phyloP scores from a whole-genome alignment of 2,113 vertebrate species.

The Cricetomys ansorgei region DNA sequence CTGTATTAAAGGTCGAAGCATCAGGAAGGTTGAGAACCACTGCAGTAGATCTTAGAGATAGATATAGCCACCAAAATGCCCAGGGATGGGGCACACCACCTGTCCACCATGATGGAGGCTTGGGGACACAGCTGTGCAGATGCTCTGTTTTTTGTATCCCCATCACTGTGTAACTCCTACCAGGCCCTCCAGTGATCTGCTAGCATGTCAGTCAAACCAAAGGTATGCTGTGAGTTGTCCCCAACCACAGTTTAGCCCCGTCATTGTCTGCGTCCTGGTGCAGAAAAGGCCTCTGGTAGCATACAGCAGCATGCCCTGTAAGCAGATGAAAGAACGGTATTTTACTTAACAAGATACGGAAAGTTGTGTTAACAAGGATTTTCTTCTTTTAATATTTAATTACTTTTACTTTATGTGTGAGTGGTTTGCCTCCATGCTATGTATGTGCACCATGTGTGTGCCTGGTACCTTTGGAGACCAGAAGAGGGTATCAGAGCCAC shows the following conservation, averaged over 20 bases:
- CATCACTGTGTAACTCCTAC: neutral
- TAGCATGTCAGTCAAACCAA: neutral
- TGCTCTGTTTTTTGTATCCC: neutral
- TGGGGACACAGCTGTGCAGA: neutral
- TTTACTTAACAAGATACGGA: neutral
- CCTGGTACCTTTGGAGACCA: neutral
- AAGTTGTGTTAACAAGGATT: neutral
- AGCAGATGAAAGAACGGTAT: neutral
- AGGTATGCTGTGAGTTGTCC: neutral
- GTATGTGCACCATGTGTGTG: neutral
- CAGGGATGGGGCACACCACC: neutral
- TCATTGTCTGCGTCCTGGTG: neutral
- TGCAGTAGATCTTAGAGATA: neutral
- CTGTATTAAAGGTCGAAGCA: too few species aligned
- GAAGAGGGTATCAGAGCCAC: neutral
- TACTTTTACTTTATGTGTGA: neutral
- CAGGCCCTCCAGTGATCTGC: neutral
- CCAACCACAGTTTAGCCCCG: neutral
- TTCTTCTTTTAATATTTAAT: neutral
- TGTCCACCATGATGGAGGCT: neutral
- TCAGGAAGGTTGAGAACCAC: too few species aligned
- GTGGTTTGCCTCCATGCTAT: neutral
- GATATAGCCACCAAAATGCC: neutral
- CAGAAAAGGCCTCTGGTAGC: neutral
- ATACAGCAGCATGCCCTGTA: rapidly evolving